phyloP scores from a whole-genome alignment of 2,888 invertebrate genomes.

The Papilio demoleus region DNA sequence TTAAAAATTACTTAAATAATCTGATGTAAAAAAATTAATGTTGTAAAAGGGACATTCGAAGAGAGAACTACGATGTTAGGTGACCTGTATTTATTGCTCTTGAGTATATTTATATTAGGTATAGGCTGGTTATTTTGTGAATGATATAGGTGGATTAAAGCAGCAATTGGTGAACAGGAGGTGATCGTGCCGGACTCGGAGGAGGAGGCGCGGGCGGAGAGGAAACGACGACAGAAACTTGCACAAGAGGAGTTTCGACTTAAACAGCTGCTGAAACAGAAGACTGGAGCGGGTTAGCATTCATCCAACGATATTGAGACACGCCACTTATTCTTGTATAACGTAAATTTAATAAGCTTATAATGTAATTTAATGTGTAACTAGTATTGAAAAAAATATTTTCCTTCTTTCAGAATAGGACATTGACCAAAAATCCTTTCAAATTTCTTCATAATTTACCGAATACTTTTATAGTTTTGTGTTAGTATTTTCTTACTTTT shows the following conservation, averaged over 20 bases:
- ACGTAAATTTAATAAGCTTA: too few species aligned
- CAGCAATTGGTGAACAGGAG: conserved; percentile 31
- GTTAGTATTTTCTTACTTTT: not conserved
- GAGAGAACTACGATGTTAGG: too few species aligned
- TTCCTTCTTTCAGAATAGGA: too few species aligned
- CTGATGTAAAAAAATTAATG: too few species aligned
- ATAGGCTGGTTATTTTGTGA: not conserved
- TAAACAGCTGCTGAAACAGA: conserved; percentile 66
- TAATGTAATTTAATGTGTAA: too few species aligned
- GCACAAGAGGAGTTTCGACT: conserved; percentile 77
- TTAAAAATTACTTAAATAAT: too few species aligned
- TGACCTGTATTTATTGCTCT: too few species aligned
- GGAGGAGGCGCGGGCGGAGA: conserved; percentile 73
- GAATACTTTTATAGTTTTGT: not conserved
- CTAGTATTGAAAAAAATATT: too few species aligned
- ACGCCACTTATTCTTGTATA: too few species aligned
- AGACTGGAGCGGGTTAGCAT: conserved; percentile 61
- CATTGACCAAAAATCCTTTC: too few species aligned
- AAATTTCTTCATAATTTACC: not conserved
- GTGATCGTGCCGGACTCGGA: conserved; percentile 49
- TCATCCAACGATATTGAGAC: not conserved
- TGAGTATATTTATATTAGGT: not conserved
- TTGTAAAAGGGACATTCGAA: too few species aligned
- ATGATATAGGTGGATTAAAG: conserved; percentile 22
- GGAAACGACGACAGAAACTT: conserved; percentile 70